Conservation (phyloP, 2,888 invertebrate species). For the Tupiocoris notatus region DNA sequence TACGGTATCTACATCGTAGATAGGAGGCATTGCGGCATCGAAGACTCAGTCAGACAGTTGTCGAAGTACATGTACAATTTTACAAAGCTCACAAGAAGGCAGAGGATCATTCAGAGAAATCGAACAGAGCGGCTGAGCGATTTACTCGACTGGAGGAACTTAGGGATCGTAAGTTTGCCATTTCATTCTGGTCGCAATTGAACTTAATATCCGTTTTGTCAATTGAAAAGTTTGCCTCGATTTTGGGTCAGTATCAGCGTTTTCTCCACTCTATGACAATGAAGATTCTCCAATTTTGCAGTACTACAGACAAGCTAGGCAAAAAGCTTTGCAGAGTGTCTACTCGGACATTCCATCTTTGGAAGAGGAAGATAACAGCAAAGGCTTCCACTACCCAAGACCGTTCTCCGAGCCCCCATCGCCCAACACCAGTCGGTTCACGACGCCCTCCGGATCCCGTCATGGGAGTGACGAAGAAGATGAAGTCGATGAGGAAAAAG, state of each 20-base stretch:
- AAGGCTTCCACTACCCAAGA: constrained; percentile 75
- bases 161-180: constrained; percentile 79
- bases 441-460: constrained; percentile 83
- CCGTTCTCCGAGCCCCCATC: constrained; percentile 90
- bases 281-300: constrained; percentile 54
- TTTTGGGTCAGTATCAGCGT: background rate
- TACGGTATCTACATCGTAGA: constrained; percentile 99
- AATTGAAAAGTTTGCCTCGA: background rate
- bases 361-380: constrained; percentile 66
- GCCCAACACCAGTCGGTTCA: constrained; percentile 77
- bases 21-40: constrained; percentile 81
- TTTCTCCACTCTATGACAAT: background rate
- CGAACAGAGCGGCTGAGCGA: constrained; percentile 96
- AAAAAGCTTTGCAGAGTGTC: constrained; percentile 80
- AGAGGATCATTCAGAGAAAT: constrained; percentile 96
- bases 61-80: constrained; percentile 93
- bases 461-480: constrained; percentile 85
- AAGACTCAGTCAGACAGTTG: constrained; percentile 88
- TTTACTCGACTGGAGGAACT: constrained; percentile 95
- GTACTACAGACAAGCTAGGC: constrained; percentile 93
- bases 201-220: too few species aligned
- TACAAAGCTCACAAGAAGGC: constrained; percentile 81
- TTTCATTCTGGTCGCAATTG: too few species aligned
- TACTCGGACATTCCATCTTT: constrained; percentile 69
- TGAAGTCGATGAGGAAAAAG: constrained; percentile 58